These are phyloP conservation scores for Rhagophthalmus giganteus DNA, from an alignment of 2,888 invertebrate species.

Conservation along the genomic window DNA sequence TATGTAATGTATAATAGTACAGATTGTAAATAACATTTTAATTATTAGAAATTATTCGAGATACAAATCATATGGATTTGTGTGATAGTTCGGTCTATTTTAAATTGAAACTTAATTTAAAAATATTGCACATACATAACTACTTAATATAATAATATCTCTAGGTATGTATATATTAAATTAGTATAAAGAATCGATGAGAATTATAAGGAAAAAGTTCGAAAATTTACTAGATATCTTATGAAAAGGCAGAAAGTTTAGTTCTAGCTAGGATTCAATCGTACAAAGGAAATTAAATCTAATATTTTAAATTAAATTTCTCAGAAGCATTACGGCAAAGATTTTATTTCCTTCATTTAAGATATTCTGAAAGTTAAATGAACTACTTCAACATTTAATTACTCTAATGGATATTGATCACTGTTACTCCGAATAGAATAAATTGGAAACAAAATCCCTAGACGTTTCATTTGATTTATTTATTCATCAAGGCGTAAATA, in stretches of 20 bases:
- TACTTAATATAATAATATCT: no score
- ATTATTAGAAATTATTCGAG: no score
- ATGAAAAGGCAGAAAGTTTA: constrained; percentile 8
- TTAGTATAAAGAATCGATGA: no score
- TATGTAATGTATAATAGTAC: no score
- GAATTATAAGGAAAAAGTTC: neutral
- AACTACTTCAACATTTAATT: constrained; percentile 40
- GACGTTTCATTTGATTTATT: constrained; percentile 25
- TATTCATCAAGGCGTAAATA: constrained; percentile 26
- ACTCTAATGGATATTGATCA: constrained; percentile 41
- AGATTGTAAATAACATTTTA: no score
- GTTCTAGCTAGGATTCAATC: constrained; percentile 32
- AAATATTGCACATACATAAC: no score
- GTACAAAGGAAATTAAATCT: constrained; percentile 39
- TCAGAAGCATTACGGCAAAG: constrained; percentile 27
- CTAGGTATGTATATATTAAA: no score
- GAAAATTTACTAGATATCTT: neutral
- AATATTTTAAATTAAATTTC: constrained; percentile 38
- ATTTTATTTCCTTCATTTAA: constrained; percentile 40
- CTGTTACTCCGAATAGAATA: constrained; percentile 28
- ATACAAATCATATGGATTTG: no score
- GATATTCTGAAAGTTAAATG: constrained; percentile 39
- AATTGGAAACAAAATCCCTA: constrained; percentile 28
- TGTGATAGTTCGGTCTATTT: no score
- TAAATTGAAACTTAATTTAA: no score